phyloP scores from a whole-genome alignment of 2,113 vertebrate species.

The Corydoras maculifer region DNA sequence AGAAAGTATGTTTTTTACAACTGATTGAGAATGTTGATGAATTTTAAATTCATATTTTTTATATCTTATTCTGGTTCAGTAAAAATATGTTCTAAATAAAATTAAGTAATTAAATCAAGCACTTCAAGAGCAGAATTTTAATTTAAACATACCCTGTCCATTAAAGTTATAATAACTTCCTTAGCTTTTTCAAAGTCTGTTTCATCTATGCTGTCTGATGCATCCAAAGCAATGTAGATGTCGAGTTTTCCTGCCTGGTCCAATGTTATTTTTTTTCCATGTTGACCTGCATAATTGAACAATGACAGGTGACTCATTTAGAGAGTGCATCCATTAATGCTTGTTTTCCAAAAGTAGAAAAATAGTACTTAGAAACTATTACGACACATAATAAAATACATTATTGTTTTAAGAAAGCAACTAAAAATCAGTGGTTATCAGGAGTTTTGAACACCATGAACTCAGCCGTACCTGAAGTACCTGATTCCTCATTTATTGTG shows the following conservation, averaged over 20 bases:
- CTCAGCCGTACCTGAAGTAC: constrained; percentile 27
- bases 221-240: constrained; percentile 67
- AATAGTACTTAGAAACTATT: too few relatives aligned
- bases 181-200: constrained; percentile 10
- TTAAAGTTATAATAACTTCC: constrained; percentile 33
- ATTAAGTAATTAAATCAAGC: too few relatives aligned
- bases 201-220: constrained; percentile 58
- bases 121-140: too few relatives aligned
- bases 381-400: too few relatives aligned
- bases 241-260: constrained; percentile 54
- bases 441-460: too few relatives aligned
- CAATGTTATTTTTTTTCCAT: constrained; percentile 49
- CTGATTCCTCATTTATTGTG: constrained; percentile 24
- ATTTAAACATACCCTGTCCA: constrained; percentile 52
- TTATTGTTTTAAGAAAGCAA: background rate
- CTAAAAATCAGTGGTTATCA: background rate
- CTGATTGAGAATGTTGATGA: too few relatives aligned
- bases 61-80: too few relatives aligned
- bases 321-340: too few relatives aligned
- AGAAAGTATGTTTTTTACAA: too few relatives aligned
- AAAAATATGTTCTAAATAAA: too few relatives aligned
- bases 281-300: constrained; percentile 42
- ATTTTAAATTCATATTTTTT: too few relatives aligned
- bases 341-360: too few relatives aligned
- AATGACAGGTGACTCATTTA: background rate